Conservation (phyloP, 2,797 vertebrate genomes). For the Centropyge bicolor region DNA sequence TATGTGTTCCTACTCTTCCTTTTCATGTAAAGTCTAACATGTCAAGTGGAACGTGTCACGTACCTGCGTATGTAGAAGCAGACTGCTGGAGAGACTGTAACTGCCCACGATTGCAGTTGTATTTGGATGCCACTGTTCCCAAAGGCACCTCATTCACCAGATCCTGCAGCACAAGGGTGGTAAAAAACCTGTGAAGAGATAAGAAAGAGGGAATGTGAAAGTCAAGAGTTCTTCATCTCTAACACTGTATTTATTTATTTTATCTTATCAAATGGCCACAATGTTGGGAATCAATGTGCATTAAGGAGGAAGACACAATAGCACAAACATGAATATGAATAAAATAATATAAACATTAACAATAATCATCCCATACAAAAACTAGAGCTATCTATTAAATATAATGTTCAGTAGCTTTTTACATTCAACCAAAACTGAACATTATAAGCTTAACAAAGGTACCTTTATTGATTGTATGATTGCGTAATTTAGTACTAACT, state of each 20-base stretch:
- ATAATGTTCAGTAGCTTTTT: neutral
- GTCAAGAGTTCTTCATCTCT: neutral
- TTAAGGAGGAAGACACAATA: neutral
- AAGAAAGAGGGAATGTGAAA: neutral
- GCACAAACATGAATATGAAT: neutral
- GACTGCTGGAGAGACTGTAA: slow-evolving; percentile 98
- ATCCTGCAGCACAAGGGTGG: slow-evolving; percentile 94
- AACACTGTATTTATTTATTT: neutral
- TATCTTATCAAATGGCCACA: neutral
- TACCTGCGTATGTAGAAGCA: slow-evolving; percentile 96
- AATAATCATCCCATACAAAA: neutral
- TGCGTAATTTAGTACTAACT: neutral
- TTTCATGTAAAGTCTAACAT: slow-evolving; percentile 2
- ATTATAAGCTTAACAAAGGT: neutral
- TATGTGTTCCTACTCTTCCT: neutral
- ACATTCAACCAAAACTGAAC: neutral
- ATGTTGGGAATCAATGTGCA: neutral
- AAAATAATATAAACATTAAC: neutral
- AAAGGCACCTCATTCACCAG: slow-evolving; percentile 94
- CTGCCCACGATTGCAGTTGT: slow-evolving; percentile 94
- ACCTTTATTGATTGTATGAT: neutral
- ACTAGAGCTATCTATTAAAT: neutral
- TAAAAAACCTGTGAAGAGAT: slow-evolving; percentile 90
- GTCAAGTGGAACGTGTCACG: slow-evolving; percentile 3
- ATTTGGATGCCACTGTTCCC: slow-evolving; percentile 91